A percentile compares a stretch with the other conserved stretches of the same genome.
These are phyloP conservation scores for Piezodorus guildinii DNA, from an alignment of 1,140 invertebrate genomes.

Conservation along the genomic window DNA sequence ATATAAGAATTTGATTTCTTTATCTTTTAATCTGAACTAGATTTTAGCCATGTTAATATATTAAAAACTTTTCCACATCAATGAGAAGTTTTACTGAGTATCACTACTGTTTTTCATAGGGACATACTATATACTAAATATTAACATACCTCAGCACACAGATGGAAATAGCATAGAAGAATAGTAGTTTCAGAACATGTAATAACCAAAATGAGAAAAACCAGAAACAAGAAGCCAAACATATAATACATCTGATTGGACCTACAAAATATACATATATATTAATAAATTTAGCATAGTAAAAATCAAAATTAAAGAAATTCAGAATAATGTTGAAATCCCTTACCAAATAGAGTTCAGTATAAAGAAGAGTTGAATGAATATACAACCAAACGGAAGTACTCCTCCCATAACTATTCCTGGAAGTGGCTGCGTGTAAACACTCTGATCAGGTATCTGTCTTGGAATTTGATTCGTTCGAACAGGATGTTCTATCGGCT, in stretches of 20 bases:
- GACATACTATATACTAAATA: background rate
- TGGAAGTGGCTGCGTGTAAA: constrained; percentile 88
- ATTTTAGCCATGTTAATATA: too few relatives aligned
- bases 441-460: constrained; percentile 93
- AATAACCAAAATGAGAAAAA: constrained; percentile 93
- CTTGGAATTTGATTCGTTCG: constrained; percentile 97
- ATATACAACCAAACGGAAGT: constrained; percentile 97
- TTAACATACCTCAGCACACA: constrained; percentile 77
- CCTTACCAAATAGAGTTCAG: constrained; percentile 90
- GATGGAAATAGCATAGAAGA: constrained; percentile 95
- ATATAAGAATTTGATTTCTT: too few relatives aligned
- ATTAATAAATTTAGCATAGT: background rate
- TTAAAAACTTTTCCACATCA: too few relatives aligned
- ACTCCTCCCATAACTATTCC: constrained; percentile 96
- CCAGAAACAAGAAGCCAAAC: constrained; percentile 97
- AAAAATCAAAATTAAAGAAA: background rate
- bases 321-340: background rate
- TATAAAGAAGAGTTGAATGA: constrained; percentile 98
- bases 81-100: too few relatives aligned
- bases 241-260: constrained; percentile 98
- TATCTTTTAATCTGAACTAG: too few relatives aligned
- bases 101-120: too few relatives aligned
- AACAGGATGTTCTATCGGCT: constrained; percentile 91
- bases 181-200: constrained; percentile 98
- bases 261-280: constrained; percentile 36